Evolutionary conservation across 2,113 vertebrate genomes (phyloP), one percentile per base, ranked within the genome.

Genomic region (Ia io): DNA sequence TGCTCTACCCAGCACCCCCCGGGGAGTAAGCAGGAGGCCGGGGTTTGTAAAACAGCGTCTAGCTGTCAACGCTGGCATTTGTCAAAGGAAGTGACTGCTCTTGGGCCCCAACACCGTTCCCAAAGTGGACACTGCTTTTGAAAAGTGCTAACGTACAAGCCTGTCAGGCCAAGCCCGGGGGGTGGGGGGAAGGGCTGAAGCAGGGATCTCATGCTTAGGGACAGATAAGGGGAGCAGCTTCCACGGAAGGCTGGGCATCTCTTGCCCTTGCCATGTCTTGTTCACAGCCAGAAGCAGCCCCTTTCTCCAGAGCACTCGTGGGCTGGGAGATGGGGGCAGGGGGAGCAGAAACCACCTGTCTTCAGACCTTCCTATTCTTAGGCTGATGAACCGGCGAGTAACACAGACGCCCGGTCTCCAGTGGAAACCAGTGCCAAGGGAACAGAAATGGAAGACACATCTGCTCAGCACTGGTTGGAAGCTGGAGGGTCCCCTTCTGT

Each of bases 31-130:
- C 44, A 56, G 73, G 90, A 93, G 96, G 93, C 96, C 97, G 84
- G 90, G 94, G 85, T 97, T 97, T 98, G 98, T 98, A 98, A 96
- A 85, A 95, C 59, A 70, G 90, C 0, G 0, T 84, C 93, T 95
- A 37, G 95, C 97, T 98, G 97, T 98, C 98, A 98, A 96, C 98
- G 1, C 97, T 92, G 98, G 95, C 97, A 97, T 98, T 97, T 98
- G 98, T 98, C 98, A 98, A 97, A 93, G 87, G 97, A 98, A 98
- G 97, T 98, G 97, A 97, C 97, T 96, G 94, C 97, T 98, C 98
- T 98, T 0, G 0, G 97, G 97, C 97, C 94, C 97, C 90, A 84
- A 95, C 98, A 80, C 96, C 93, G 53, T 96, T 97, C 97, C 98
- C 96, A 97, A 98, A 98, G 98, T 97, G 98, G 97, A 98, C 97